A percentile compares a stretch with the other conserved stretches of the same genome.
Conservation (phyloP, 2,113 vertebrate genomes). For the Plectropomus leopardus region DNA sequence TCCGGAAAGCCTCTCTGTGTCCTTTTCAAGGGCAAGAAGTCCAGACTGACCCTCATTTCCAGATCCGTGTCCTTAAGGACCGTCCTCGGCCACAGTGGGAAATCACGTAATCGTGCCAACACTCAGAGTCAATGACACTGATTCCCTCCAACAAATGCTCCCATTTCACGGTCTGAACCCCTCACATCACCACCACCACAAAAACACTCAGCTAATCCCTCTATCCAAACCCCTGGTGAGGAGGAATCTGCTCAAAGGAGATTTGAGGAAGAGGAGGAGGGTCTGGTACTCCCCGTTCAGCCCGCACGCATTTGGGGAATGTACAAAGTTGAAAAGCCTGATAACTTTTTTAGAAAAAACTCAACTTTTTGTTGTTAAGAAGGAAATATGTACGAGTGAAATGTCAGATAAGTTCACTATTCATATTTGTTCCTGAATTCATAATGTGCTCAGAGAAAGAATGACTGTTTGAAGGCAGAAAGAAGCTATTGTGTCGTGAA, state of each 20-base stretch:
- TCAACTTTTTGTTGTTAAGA: slow-evolving; percentile 7
- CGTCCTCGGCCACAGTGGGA: slow-evolving; percentile 37
- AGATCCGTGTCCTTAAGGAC: slow-evolving; percentile 16
- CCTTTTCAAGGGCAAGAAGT: slow-evolving; percentile 18
- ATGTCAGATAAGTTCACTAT: slow-evolving; percentile 42
- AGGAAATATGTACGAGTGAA: slow-evolving; percentile 17
- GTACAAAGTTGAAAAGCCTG: slow-evolving; percentile 1
- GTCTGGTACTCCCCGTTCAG: slow-evolving; percentile 27
- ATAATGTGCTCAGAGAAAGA: slow-evolving; percentile 17
- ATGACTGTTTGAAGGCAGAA: slow-evolving; percentile 38
- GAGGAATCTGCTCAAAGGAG: slow-evolving; percentile 65
- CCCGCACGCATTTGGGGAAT: slow-evolving; percentile 25
- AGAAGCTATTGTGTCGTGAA: slow-evolving; percentile 11
- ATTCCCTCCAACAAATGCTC: slow-evolving; percentile 67
- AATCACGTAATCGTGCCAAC: slow-evolving; percentile 26
- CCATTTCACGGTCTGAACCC: slow-evolving; percentile 42
- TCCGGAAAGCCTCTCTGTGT: background rate
- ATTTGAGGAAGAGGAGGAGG: slow-evolving; percentile 39
- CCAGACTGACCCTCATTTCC: slow-evolving; percentile 30
- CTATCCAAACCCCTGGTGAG: slow-evolving; percentile 55
- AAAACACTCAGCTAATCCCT: slow-evolving; percentile 54
- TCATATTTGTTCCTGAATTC: slow-evolving; percentile 39
- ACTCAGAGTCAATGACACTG: slow-evolving; percentile 56
- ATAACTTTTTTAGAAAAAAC: slow-evolving; percentile 25
- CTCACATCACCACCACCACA: slow-evolving; percentile 30